Percentiles rank a stretch among this genome's conserved stretches.
phyloP scores from a whole-genome alignment of 2,113 vertebrate genomes.

The Casuarius casuarius region DNA sequence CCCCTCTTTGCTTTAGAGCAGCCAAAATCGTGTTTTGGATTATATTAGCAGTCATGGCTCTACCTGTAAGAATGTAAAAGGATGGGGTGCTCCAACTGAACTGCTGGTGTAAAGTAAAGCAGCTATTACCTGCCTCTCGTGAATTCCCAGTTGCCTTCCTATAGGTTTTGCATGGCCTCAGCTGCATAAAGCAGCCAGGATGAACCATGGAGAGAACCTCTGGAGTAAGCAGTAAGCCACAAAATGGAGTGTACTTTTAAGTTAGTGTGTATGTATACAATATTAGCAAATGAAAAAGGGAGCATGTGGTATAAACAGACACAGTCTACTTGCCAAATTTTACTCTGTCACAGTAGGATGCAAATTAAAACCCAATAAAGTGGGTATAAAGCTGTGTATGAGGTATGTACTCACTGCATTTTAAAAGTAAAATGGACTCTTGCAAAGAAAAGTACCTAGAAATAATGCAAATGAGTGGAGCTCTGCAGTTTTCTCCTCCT shows the following conservation, averaged over 20 bases:
- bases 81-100: neutral
- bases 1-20: neutral
- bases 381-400: neutral
- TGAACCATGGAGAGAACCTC: neutral
- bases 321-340: neutral
- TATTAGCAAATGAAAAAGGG: neutral
- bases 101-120: neutral
- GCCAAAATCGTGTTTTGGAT: neutral
- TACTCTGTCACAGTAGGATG: accelerated
- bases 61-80: neutral
- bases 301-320: neutral
- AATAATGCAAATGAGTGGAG: neutral
- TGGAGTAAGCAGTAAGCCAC: neutral
- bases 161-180: neutral
- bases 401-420: neutral
- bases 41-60: neutral
- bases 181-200: neutral
- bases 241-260: neutral
- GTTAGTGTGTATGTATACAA: neutral
- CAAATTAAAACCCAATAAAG: neutral
- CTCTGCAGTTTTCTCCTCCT: neutral
- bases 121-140: neutral
- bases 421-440: neutral
- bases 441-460: neutral
- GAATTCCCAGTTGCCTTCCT: neutral